Conservation (phyloP, 2,888 invertebrate species). For the Muscina levida region DNA sequence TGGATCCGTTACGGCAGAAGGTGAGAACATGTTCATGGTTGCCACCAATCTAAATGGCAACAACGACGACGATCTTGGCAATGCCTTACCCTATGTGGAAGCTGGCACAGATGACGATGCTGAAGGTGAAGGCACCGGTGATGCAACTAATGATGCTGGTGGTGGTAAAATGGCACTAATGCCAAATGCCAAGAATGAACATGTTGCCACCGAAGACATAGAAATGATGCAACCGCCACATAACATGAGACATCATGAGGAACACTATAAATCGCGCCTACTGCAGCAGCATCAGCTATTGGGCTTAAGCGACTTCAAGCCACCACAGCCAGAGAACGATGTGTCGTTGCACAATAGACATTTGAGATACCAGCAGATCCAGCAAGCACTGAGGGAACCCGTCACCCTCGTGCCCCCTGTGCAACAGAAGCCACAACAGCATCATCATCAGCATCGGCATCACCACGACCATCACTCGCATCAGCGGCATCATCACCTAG, state of each 20-base stretch:
- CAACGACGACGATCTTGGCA: slow-evolving; percentile 44
- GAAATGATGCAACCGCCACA: slow-evolving; percentile 69
- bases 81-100: not conserved
- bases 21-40: slow-evolving; percentile 56
- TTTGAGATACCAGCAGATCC: slow-evolving; percentile 63
- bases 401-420: slow-evolving; percentile 45
- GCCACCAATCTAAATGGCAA: slow-evolving; percentile 42
- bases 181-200: slow-evolving; percentile 45
- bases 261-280: slow-evolving; percentile 72
- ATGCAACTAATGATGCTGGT: slow-evolving; percentile 31
- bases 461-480: slow-evolving; percentile 71
- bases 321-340: slow-evolving; percentile 50
- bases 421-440: slow-evolving; percentile 57
- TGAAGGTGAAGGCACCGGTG: slow-evolving; percentile 22
- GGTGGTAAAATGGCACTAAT: slow-evolving; percentile 25
- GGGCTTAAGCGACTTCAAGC: slow-evolving; percentile 12
- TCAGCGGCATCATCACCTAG: slow-evolving; percentile 47
- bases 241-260: slow-evolving; percentile 72
- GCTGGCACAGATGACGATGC: slow-evolving; percentile 18
- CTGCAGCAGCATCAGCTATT: slow-evolving; percentile 66
- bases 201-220: slow-evolving; percentile 56
- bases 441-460: slow-evolving; percentile 65
- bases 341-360: slow-evolving; percentile 55
- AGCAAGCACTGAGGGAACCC: slow-evolving; percentile 53
- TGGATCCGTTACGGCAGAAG: slow-evolving; percentile 50